Conservation (phyloP, 2,797 vertebrate genomes). For the Cryptoblepharus egeriae region DNA sequence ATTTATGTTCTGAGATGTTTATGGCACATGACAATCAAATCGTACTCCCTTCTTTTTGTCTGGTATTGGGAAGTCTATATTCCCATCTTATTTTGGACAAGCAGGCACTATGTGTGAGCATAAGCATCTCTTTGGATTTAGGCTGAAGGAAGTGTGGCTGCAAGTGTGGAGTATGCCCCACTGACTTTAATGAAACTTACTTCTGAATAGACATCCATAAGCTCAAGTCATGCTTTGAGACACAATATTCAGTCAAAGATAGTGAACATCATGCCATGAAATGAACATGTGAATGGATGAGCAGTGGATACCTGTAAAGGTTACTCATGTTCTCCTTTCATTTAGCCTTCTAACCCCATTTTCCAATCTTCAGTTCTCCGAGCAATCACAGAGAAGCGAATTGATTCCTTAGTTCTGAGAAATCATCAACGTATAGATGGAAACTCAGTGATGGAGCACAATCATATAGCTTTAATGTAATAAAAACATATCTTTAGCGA, state of each 20-base stretch:
- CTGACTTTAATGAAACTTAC: too few relatives aligned
- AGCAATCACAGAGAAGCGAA: not conserved
- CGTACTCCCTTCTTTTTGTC: not conserved
- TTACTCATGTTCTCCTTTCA: not conserved
- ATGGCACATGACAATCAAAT: not conserved
- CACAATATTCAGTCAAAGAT: not conserved
- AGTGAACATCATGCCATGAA: not conserved
- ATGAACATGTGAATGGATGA: too few relatives aligned
- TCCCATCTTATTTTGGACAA: not conserved
- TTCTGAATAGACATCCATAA: too few relatives aligned
- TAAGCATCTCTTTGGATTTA: not conserved
- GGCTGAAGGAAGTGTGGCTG: not conserved
- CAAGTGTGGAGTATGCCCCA: too few relatives aligned
- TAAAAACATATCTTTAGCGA: not conserved
- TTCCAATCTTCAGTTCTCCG: not conserved
- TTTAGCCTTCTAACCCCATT: not conserved
- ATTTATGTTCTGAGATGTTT: not conserved
- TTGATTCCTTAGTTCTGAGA: not conserved
- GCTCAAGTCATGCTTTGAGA: not conserved
- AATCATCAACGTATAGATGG: not conserved
- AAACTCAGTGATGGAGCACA: not conserved
- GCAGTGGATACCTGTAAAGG: not conserved
- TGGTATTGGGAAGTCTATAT: not conserved
- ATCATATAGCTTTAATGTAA: not conserved
- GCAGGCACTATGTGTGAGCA: not conserved